Percentiles rank a stretch among this genome's conserved stretches.
Conservation (phyloP, 2,888 invertebrate species). For the Platypus cylindrus region DNA sequence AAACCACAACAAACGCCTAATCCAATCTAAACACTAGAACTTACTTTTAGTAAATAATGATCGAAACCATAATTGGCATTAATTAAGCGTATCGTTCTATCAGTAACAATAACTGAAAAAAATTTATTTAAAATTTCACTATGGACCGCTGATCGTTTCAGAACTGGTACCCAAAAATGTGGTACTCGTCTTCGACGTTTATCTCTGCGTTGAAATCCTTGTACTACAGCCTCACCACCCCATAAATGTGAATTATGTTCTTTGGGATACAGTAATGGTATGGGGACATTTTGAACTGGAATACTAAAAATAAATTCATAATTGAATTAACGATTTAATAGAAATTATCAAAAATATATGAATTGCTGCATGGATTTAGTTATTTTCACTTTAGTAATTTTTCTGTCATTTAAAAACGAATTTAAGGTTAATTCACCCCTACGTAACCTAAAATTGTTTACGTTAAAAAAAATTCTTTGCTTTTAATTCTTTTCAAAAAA, state of each 20-base stretch:
- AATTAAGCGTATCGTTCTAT: constrained; percentile 69
- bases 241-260: constrained; percentile 80
- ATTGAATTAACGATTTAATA: too few relatives aligned
- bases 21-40: too few relatives aligned
- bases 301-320: constrained; percentile 33
- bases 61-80: constrained; percentile 89
- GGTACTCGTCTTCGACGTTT: constrained; percentile 63
- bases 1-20: too few relatives aligned
- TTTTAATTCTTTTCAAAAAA: too few relatives aligned
- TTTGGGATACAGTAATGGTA: constrained; percentile 64
- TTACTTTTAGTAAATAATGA: constrained; percentile 77
- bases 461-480: too few relatives aligned
- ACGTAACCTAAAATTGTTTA: too few relatives aligned
- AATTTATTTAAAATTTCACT: constrained; percentile 82
- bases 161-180: constrained; percentile 75
- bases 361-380: too few relatives aligned
- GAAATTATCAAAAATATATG: too few relatives aligned
- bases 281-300: constrained; percentile 61
- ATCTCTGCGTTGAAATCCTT: constrained; percentile 49
- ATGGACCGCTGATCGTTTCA: constrained; percentile 70
- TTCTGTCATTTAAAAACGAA: constrained; percentile 2
- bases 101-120: constrained; percentile 71
- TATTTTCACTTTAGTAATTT: constrained; percentile 2
- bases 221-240: constrained; percentile 92
- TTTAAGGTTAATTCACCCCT: too few relatives aligned